phyloP scores from a whole-genome alignment of 2,888 invertebrate genomes.

The Tenthredo mesomela region DNA sequence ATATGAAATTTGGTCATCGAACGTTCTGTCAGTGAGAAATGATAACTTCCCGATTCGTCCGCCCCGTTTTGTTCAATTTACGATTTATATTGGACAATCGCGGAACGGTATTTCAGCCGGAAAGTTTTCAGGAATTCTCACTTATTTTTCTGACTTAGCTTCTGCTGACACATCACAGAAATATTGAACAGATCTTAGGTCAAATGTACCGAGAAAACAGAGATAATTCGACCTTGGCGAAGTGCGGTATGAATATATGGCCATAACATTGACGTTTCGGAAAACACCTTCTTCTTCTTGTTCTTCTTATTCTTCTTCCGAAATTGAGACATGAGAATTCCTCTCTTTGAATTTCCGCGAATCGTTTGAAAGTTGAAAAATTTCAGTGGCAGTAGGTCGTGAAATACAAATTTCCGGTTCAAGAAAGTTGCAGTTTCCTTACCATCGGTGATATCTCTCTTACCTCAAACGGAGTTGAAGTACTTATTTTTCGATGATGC shows the following conservation, averaged over 20 bases:
- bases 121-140: conserved; percentile 27
- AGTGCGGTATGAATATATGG: conserved; percentile 4
- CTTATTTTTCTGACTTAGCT: neutral
- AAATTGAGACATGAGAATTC: neutral
- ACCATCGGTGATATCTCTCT: neutral
- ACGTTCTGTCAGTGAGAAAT: neutral
- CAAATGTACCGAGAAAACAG: conserved; percentile 29
- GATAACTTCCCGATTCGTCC: conserved; percentile 23
- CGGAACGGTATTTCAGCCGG: neutral
- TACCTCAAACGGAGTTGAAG: neutral
- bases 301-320: neutral
- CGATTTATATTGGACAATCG: conserved; percentile 28
- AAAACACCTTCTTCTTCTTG: conserved; percentile 8
- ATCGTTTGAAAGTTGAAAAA: conserved; percentile 29
- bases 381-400: conserved; percentile 10
- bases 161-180: neutral
- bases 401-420: conserved; percentile 39
- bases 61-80: conserved; percentile 1
- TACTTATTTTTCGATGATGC: conserved; percentile 29
- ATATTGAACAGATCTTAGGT: neutral
- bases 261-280: conserved; percentile 10
- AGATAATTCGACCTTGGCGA: neutral
- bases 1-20: neutral
- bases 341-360: neutral
- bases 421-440: conserved; percentile 37